Conservation (phyloP, 1,140 invertebrate species). For the Condylostylus longicornis region DNA sequence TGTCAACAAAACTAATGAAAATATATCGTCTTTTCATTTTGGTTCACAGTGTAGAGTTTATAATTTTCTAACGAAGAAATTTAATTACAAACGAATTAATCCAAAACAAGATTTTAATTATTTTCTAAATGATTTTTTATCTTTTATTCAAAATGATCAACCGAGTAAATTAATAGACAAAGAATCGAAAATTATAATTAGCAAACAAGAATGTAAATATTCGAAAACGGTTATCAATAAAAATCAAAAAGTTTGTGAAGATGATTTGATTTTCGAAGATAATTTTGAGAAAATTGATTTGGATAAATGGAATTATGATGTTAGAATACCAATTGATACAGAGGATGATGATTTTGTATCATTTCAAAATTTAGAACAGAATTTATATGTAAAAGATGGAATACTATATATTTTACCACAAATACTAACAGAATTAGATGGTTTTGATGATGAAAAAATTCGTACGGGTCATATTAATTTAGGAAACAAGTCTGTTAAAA, state of each 20-base stretch:
- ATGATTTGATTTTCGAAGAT: constrained; percentile 21
- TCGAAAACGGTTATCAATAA: no score
- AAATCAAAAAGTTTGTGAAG: constrained; percentile 13
- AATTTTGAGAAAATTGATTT: constrained; percentile 20
- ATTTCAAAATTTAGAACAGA: constrained; percentile 5
- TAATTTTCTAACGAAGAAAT: no score
- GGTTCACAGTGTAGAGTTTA: no score
- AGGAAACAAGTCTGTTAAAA: not conserved
- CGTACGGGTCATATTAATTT: not conserved
- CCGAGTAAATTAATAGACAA: no score
- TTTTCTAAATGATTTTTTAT: no score
- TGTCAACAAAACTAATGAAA: no score
- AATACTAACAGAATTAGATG: not conserved
- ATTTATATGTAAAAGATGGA: constrained; percentile 4
- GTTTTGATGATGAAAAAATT: not conserved
- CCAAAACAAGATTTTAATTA: no score
- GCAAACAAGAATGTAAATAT: no score
- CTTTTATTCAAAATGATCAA: no score
- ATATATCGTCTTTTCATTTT: no score
- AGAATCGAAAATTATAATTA: no score
- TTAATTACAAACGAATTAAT: no score
- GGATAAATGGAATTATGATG: constrained; percentile 17
- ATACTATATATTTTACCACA: constrained; percentile 4
- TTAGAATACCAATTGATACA: constrained; percentile 16
- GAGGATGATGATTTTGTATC: constrained; percentile 21